These are phyloP conservation scores for Rhyzopertha dominica DNA, from an alignment of 1,140 invertebrate genomes.

Conservation along the genomic window DNA sequence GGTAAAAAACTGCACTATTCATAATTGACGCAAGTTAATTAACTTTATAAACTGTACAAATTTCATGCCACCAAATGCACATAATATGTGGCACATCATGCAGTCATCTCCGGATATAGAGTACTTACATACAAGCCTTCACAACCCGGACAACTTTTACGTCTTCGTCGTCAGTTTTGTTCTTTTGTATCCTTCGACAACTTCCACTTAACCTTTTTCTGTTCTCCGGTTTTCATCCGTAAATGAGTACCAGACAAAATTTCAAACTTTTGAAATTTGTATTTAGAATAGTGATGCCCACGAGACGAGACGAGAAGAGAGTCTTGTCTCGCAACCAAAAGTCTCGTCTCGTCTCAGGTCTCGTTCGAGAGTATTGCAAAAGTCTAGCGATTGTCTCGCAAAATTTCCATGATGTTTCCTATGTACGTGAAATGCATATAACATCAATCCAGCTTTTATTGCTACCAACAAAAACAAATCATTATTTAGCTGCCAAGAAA, in stretches of 20 bases:
- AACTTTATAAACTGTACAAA: background rate
- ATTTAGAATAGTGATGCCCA: too few relatives aligned
- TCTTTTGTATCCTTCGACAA: background rate
- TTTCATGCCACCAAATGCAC: slow-evolving; percentile 10
- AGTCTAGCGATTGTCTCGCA: too few relatives aligned
- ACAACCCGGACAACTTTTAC: slow-evolving; percentile 9
- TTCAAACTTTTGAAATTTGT: slow-evolving; percentile 6
- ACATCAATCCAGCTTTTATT: too few relatives aligned
- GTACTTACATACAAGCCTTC: slow-evolving; percentile 4
- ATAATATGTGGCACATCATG: slow-evolving; percentile 3
- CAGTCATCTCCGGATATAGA: slow-evolving; percentile 1
- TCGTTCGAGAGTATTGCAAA: too few relatives aligned
- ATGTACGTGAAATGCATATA: too few relatives aligned
- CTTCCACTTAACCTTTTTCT: slow-evolving; percentile 1
- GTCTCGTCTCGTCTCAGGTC: too few relatives aligned
- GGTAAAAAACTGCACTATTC: slow-evolving; percentile 6
- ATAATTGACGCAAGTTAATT: slow-evolving; percentile 5
- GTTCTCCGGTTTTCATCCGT: background rate
- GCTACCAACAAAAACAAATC: too few relatives aligned
- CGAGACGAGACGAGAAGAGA: too few relatives aligned
- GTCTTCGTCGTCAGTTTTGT: slow-evolving; percentile 4
- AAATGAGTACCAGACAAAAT: slow-evolving; percentile 7
- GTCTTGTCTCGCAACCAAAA: too few relatives aligned
- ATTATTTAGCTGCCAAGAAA: too few relatives aligned
- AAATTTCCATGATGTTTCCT: too few relatives aligned